Evolutionary conservation across 2,888 invertebrate species (phyloP).

Genomic region (Apamea anceps): DNA sequence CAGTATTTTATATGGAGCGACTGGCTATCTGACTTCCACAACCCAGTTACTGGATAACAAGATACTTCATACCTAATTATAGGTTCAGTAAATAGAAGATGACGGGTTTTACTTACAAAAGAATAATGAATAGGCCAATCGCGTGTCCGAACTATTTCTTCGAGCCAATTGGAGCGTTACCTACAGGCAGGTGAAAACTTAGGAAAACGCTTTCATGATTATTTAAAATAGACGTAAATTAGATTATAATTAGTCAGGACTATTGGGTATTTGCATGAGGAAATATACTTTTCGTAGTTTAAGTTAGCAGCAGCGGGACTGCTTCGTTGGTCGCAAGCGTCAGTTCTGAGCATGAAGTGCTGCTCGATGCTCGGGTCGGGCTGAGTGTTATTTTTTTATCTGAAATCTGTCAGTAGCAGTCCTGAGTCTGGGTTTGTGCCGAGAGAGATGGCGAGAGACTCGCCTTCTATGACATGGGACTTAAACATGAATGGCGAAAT

Average conservation of each 20-base stretch:
- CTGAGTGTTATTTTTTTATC: background rate
- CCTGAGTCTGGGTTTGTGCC: too few relatives aligned
- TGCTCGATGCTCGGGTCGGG: background rate
- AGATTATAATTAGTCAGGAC: background rate
- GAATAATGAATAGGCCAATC: conserved; percentile 2
- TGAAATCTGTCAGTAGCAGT: too few relatives aligned
- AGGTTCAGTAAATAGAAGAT: background rate
- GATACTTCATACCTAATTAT: background rate
- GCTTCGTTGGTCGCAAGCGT: background rate
- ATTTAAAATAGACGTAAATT: background rate
- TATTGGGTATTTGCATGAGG: background rate
- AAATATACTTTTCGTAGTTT: background rate
- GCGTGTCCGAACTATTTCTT: background rate
- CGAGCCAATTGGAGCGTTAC: background rate
- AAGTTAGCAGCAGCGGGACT: background rate
- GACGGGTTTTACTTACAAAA: conserved; percentile 3
- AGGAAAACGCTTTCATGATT: background rate
- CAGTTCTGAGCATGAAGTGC: background rate
- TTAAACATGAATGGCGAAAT: background rate
- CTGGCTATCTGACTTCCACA: background rate
- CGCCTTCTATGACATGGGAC: too few relatives aligned
- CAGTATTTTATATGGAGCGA: background rate
- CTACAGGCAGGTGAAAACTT: conserved; percentile 5
- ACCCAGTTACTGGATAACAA: background rate
- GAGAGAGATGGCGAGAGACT: too few relatives aligned